Evolutionary conservation across 2,888 invertebrate genomes (phyloP).

Genomic region (Pheosia gnoma): DNA sequence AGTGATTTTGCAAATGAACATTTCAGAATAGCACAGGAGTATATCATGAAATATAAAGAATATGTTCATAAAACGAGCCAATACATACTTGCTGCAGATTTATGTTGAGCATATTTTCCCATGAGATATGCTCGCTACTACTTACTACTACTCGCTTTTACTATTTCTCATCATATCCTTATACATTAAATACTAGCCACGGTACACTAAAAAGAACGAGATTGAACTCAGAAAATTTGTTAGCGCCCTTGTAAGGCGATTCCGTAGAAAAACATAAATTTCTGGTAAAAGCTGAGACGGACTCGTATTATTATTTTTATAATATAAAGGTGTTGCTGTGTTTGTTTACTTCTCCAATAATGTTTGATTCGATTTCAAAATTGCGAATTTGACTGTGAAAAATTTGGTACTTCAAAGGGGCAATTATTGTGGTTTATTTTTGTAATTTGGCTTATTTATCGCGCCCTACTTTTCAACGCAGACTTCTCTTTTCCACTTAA

Average conservation of each 20-base stretch:
- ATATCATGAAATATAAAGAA: too few species aligned
- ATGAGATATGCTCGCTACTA: too few species aligned
- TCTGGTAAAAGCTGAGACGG: slow-evolving; percentile 39
- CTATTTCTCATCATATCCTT: neutral
- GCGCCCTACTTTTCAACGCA: too few species aligned
- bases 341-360: slow-evolving; percentile 11
- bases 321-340: slow-evolving; percentile 26
- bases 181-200: neutral
- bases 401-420: neutral
- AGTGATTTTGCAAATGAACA: too few species aligned
- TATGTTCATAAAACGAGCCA: too few species aligned
- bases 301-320: slow-evolving; percentile 29
- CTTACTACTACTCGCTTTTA: too few species aligned
- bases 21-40: too few species aligned
- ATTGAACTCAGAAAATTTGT: slow-evolving; percentile 47
- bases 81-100: too few species aligned
- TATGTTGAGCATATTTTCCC: too few species aligned
- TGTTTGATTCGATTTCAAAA: neutral
- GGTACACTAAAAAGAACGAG: slow-evolving; percentile 32
- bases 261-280: slow-evolving; percentile 45
- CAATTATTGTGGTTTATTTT: neutral
- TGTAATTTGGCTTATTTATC: neutral
- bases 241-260: slow-evolving; percentile 40
- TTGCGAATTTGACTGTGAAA: neutral
- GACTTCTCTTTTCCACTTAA: too few species aligned